Conservation (phyloP, 2,113 vertebrate species). For the Cromileptes altivelis region DNA sequence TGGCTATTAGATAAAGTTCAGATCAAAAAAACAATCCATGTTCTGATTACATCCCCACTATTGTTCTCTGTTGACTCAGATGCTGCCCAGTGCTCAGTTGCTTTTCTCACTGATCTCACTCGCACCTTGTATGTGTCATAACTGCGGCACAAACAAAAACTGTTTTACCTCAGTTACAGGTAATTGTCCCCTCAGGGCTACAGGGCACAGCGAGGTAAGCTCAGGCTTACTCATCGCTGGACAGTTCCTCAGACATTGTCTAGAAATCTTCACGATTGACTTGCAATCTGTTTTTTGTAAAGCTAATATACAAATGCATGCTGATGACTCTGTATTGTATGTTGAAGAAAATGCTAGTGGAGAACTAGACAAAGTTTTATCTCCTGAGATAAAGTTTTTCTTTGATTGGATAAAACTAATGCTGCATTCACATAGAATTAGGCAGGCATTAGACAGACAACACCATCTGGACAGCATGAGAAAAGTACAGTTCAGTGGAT, state of each 20-base stretch:
- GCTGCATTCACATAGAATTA: no score
- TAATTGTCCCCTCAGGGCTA: background rate
- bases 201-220: rapidly evolving
- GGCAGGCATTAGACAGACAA: no score
- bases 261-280: background rate
- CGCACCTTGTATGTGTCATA: background rate
- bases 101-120: background rate
- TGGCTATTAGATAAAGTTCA: background rate
- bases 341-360: no score
- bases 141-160: background rate
- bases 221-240: conserved; percentile 1
- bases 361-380: no score
- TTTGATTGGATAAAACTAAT: no score
- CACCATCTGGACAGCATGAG: no score
- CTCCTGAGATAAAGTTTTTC: no score
- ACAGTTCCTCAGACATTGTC: background rate
- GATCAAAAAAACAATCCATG: background rate
- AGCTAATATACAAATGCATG: no score
- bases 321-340: no score
- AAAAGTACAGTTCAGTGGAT: no score
- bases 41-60: background rate
- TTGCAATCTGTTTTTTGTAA: no score
- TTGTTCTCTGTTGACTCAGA: background rate
- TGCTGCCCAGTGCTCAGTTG: no score
- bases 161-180: background rate